Conservation (phyloP, 1,140 invertebrate species). For the Hypothenemus hampei region DNA sequence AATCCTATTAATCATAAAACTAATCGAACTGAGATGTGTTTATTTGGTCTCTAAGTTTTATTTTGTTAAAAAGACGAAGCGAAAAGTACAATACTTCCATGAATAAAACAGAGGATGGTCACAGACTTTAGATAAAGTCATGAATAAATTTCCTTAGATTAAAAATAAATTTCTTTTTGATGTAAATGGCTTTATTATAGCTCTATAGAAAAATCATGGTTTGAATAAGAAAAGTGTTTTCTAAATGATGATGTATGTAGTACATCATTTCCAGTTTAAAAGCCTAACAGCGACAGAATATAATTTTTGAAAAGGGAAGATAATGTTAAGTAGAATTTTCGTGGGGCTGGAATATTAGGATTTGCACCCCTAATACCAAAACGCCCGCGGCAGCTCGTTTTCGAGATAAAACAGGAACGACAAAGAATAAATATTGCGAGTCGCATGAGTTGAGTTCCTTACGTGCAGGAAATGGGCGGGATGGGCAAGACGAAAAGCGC, state of each 20-base stretch:
- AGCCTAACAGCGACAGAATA: constrained; percentile 1
- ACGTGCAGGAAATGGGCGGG: constrained; percentile 45
- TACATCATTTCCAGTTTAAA: constrained; percentile 5
- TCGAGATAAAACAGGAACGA: constrained; percentile 42
- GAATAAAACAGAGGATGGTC: too few relatives aligned
- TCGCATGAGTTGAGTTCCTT: constrained; percentile 46
- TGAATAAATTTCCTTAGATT: constrained; percentile 24
- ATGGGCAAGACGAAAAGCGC: constrained; percentile 45
- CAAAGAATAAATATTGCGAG: constrained; percentile 44
- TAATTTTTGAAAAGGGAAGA: constrained; percentile 13
- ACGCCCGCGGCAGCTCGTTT: constrained; percentile 37
- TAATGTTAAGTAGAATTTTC: constrained; percentile 20
- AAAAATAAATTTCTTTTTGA: constrained; percentile 19
- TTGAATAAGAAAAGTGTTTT: neutral
- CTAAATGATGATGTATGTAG: neutral
- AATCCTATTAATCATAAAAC: neutral
- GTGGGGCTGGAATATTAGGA: constrained; percentile 29
- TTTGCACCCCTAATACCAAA: constrained; percentile 38
- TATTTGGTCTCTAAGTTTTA: too few relatives aligned
- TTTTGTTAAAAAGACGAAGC: too few relatives aligned
- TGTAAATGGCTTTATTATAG: constrained; percentile 27
- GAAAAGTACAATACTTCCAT: constrained; percentile 1
- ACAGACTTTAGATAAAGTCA: constrained; percentile 1
- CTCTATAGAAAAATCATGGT: constrained; percentile 16
- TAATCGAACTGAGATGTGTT: neutral